Evolutionary conservation across 2,797 vertebrate genomes (phyloP).

Genomic region (Parauchenoglanis punctatus): DNA sequence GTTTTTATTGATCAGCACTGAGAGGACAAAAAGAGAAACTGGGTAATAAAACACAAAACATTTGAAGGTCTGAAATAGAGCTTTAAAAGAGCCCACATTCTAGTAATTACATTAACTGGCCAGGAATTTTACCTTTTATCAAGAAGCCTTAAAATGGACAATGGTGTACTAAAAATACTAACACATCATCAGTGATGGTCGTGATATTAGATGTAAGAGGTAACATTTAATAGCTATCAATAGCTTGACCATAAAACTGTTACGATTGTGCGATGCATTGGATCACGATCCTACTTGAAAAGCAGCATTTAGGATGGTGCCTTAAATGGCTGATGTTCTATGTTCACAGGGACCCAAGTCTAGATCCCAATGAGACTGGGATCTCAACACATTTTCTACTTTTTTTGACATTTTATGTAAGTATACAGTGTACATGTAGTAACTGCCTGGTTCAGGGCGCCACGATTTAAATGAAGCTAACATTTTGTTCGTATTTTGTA

Average conservation of each 20-base stretch:
- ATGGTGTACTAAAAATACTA: not conserved
- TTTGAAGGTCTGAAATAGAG: not conserved
- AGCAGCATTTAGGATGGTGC: not conserved
- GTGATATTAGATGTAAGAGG: not conserved
- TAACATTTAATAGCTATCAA: not conserved
- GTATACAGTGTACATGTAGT: not conserved
- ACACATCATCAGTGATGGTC: not conserved
- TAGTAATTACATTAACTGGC: not conserved
- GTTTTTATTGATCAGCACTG: not conserved
- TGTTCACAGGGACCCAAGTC: not conserved
- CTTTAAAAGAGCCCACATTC: not conserved
- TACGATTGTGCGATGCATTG: not conserved
- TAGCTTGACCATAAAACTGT: not conserved
- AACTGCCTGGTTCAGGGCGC: not conserved
- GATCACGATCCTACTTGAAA: not conserved
- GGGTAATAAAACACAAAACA: not conserved
- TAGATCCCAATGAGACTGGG: not conserved
- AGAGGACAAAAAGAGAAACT: not conserved
- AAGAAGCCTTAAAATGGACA: not conserved
- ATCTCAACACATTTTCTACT: not conserved
- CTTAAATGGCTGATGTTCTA: not conserved
- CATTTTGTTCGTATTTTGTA: not conserved
- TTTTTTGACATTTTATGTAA: not conserved
- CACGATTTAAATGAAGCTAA: not conserved
- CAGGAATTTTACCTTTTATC: not conserved